Evolutionary conservation across 2,113 vertebrate species (phyloP).

Genomic region (Sylvilagus bachmani): DNA sequence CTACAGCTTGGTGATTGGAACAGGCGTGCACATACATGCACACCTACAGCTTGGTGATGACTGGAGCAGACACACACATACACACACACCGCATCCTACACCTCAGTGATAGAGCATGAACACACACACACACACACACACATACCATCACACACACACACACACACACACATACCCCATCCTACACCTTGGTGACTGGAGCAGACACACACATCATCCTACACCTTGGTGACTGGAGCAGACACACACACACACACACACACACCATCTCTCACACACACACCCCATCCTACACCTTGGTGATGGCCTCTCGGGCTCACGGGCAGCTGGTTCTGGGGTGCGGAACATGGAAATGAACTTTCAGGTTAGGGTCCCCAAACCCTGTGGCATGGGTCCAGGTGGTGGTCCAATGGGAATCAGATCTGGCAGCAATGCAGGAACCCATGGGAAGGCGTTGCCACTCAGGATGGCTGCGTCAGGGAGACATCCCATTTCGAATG

Average conservation of each 20-base stretch:
- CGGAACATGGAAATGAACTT: rapidly evolving
- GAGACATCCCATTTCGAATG: background rate
- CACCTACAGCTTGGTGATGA: background rate
- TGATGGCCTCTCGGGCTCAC: rapidly evolving
- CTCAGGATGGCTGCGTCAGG: rapidly evolving
- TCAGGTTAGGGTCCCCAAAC: background rate
- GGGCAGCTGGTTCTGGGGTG: rapidly evolving
- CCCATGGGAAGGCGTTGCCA: background rate
- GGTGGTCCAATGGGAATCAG: rapidly evolving
- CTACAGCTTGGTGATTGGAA: too few species aligned
- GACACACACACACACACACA: too few species aligned
- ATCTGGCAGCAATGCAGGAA: too few species aligned
- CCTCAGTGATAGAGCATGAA: too few species aligned
- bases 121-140: too few species aligned
- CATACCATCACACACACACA: too few species aligned
- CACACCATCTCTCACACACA: too few species aligned
- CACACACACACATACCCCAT: rapidly evolving
- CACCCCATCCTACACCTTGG: too few species aligned
- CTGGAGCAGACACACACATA: background rate
- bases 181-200: too few species aligned
- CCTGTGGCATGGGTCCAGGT: rapidly evolving
- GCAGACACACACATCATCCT: too few species aligned
- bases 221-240: too few species aligned
- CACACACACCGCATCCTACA: rapidly evolving
- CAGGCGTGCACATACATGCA: too few species aligned